Conservation (phyloP, 2,113 vertebrate species). For the Pithys albifrons region DNA sequence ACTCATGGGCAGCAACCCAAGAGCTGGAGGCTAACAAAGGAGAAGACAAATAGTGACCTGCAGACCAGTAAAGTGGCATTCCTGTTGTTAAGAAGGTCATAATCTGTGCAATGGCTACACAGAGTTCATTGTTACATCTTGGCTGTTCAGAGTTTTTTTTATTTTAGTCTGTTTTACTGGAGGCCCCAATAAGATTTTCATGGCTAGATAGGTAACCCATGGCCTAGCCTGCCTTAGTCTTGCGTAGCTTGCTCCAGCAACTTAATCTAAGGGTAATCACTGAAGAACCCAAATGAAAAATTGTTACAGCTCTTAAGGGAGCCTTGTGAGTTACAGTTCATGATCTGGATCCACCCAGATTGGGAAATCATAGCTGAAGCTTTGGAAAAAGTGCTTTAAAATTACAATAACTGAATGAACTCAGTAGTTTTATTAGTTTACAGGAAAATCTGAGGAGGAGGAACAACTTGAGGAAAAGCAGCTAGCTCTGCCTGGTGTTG, state of each 20-base stretch:
- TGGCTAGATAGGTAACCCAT: background rate
- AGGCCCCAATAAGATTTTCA: background rate
- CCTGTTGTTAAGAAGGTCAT: background rate
- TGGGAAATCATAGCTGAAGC: constrained; percentile 40
- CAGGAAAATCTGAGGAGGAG: background rate
- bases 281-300: constrained; percentile 26
- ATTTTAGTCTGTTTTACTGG: background rate
- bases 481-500: background rate
- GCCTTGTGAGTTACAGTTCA: constrained; percentile 19
- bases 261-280: constrained; percentile 6
- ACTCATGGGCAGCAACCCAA: background rate
- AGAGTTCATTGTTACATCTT: background rate
- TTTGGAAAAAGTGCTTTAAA: constrained; percentile 43
- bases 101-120: background rate
- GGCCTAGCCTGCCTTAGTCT: background rate
- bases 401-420: constrained; percentile 43
- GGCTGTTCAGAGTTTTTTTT: background rate
- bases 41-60: background rate
- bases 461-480: constrained; percentile 13
- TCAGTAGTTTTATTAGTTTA: constrained; percentile 28
- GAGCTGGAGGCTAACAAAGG: background rate
- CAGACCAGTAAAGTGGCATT: background rate
- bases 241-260: background rate
- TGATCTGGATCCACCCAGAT: constrained; percentile 37
- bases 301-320: constrained; percentile 38